Percentiles rank a stretch among this genome's conserved stretches.
Evolutionary conservation across 2,797 vertebrate genomes (phyloP).

Genomic region (Spea hammondii): DNA sequence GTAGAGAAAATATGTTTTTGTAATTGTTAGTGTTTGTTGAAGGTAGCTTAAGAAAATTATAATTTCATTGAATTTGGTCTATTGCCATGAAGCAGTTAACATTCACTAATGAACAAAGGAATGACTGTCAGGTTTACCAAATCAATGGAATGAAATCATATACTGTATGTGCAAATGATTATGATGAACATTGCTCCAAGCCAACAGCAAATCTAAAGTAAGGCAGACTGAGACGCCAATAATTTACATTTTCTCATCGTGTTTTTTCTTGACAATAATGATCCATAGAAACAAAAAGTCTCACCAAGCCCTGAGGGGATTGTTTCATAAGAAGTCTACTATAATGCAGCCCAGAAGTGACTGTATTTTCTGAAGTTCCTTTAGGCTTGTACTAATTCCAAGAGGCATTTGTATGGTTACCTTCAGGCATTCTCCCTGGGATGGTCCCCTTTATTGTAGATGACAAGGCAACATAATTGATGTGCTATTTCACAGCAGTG

Average conservation of each 20-base stretch:
- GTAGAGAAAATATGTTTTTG: too few relatives aligned
- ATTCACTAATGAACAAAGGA: slow-evolving; percentile 4
- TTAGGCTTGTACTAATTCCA: slow-evolving; percentile 33
- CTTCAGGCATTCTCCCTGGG: slow-evolving; percentile 42
- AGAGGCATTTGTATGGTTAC: slow-evolving; percentile 38
- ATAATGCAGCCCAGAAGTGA: slow-evolving; percentile 8
- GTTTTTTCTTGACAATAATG: neutral
- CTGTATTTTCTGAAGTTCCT: slow-evolving; percentile 27
- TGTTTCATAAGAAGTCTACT: slow-evolving; percentile 33
- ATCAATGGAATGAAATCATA: slow-evolving; percentile 12
- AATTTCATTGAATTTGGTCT: too few relatives aligned
- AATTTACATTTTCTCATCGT: slow-evolving; percentile 18
- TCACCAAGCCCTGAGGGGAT: slow-evolving; percentile 33
- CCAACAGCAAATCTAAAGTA: neutral
- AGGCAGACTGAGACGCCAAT: slow-evolving; percentile 4
- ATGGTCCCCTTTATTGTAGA: slow-evolving; percentile 31
- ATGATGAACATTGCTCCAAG: slow-evolving; percentile 17
- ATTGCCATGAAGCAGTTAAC: too few relatives aligned
- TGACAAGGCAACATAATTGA: slow-evolving; percentile 47
- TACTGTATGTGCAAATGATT: slow-evolving; percentile 4
- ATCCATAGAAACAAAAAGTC: slow-evolving; percentile 29
- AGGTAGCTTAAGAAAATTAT: too few relatives aligned
- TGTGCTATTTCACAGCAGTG: slow-evolving; percentile 45
- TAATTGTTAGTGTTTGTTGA: too few relatives aligned
- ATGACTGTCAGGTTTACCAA: neutral